Evolutionary conservation across 2,113 vertebrate genomes (phyloP), one percentile per base, ranked within the genome.

Genomic region (Sula dactylatra): DNA sequence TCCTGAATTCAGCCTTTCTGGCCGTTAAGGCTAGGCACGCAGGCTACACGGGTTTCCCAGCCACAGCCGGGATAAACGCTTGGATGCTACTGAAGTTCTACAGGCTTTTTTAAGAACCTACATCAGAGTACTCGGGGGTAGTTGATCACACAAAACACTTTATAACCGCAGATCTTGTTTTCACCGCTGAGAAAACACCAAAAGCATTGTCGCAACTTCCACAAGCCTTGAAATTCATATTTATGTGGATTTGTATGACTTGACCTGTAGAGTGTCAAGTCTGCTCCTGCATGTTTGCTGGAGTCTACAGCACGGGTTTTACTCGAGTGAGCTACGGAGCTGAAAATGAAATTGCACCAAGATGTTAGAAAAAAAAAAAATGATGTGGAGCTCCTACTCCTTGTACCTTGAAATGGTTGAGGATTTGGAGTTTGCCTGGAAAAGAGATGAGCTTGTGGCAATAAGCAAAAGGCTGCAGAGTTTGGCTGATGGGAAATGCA

Each of bases 41-140:
- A 34, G 38, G 25, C 20, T 21, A 2, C 1, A 0, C 0, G 2
- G 6, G 21, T 74, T 72, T n/a, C 67, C n/a, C 27, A 38, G 1
- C n/a, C 34, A 0, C 45, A 8, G 24, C n/a, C 62, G 14, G 27
- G 49, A 16, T 16, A 22, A 49, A 14, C 8, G 31, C 21, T 52
- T 13, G 22, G 29, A 36, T 58, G 34, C 18, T n/a, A 1, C 38
- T 45, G 13, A 54, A n/a, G 19, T 38, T 74, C 24, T 36, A 15
- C 29, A 21, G n/a, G 10, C 11, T 61, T 18, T 42, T 52, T 65
- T 21, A 25, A 50, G n/a, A 58, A 22, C 20, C 27, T 19, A 14
- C 17, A 6, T 64, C 10, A 11, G 54, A n/a, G 15, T n/a, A 16
- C 56, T 61, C 16, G 55, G 16, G 47, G 38, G 42, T 20, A 13